Evolutionary conservation across 2,888 invertebrate genomes (phyloP).

Genomic region (Ditula angustiorana): DNA sequence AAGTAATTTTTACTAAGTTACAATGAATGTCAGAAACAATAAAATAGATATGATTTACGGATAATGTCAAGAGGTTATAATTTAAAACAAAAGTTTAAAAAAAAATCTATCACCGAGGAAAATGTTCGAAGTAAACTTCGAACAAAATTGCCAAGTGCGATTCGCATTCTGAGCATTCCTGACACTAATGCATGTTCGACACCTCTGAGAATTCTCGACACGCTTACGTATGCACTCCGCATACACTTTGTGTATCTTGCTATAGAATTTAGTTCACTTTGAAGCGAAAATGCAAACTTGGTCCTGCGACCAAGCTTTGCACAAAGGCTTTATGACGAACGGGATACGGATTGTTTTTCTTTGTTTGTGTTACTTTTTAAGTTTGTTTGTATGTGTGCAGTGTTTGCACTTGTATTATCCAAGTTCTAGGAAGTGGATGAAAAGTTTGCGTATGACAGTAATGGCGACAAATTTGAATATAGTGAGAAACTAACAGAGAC

Average conservation of each 20-base stretch:
- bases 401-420: slow-evolving; percentile 8
- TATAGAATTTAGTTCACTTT: slow-evolving; percentile 14
- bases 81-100: too few species aligned
- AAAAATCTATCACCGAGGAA: too few species aligned
- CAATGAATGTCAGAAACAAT: too few species aligned
- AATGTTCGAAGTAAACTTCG: slow-evolving; percentile 26
- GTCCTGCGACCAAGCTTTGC: slow-evolving; percentile 13
- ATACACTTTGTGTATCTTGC: background rate
- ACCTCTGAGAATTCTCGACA: slow-evolving; percentile 21
- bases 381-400: slow-evolving; percentile 9
- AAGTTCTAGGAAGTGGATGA: slow-evolving; percentile 9
- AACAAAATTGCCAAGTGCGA: slow-evolving; percentile 34
- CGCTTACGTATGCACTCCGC: background rate
- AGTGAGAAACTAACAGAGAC: slow-evolving; percentile 5
- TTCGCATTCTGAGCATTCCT: background rate
- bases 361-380: background rate
- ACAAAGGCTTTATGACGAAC: background rate
- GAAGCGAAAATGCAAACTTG: background rate
- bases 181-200: slow-evolving; percentile 31
- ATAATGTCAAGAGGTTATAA: too few species aligned
- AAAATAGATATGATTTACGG: too few species aligned
- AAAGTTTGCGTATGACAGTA: slow-evolving; percentile 24
- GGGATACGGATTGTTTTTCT: slow-evolving; percentile 15
- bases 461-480: slow-evolving; percentile 30
- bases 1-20: too few species aligned